Percentiles rank a stretch among this genome's conserved stretches.
These are phyloP conservation scores for Nylanderia fulva DNA, from an alignment of 1,140 invertebrate genomes.

Conservation along the genomic window DNA sequence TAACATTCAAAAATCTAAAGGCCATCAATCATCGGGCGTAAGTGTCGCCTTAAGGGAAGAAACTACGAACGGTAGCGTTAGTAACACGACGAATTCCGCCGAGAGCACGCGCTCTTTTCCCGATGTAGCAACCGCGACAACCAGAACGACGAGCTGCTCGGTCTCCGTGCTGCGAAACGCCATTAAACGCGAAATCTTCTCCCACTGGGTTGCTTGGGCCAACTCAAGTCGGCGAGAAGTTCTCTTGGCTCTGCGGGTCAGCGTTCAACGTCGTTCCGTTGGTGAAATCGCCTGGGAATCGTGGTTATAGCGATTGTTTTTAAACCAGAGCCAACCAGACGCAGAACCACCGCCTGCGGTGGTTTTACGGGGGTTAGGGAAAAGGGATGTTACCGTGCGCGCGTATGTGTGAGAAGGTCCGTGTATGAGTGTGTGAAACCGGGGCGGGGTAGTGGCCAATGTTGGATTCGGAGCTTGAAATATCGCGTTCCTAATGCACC, in stretches of 20 bases:
- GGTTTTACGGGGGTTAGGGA: slow-evolving; percentile 39
- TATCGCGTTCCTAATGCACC: slow-evolving; percentile 75
- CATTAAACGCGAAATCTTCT: slow-evolving; percentile 54
- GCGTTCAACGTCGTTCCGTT: slow-evolving; percentile 43
- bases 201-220: not conserved
- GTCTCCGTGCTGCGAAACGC: slow-evolving; percentile 33
- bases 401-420: not conserved
- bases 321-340: slow-evolving; percentile 52
- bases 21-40: not conserved
- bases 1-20: not conserved
- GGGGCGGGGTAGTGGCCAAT: slow-evolving; percentile 20
- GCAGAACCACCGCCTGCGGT: slow-evolving; percentile 37
- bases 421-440: not conserved
- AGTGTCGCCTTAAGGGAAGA: not conserved
- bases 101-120: slow-evolving; percentile 5
- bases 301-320: slow-evolving; percentile 64
- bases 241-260: slow-evolving; percentile 25
- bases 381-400: not conserved
- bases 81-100: not conserved
- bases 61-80: not conserved
- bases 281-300: slow-evolving; percentile 46
- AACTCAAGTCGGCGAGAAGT: slow-evolving; percentile 61
- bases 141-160: slow-evolving; percentile 18
- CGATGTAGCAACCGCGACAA: slow-evolving; percentile 24
- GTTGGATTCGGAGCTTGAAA: slow-evolving; percentile 68